These are phyloP conservation scores for Galeopsomyia nigrocyanea DNA, from an alignment of 2,888 invertebrate genomes.

Conservation along the genomic window DNA sequence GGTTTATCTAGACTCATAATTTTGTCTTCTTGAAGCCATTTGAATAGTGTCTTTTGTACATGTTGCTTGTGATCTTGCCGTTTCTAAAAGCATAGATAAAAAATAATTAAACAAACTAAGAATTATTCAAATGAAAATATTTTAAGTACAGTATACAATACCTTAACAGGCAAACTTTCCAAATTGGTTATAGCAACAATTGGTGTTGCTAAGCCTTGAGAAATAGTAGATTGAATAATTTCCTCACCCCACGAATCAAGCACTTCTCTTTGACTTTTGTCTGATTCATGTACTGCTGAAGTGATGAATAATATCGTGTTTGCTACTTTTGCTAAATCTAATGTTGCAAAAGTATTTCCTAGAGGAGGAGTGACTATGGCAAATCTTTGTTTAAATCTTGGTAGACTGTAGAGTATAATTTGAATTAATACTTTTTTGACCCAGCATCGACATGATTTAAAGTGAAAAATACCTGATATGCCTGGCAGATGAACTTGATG, in stretches of 20 bases:
- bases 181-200: conserved; percentile 82
- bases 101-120: conserved; percentile 15
- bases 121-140: conserved; percentile 24
- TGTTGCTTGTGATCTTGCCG: conserved; percentile 77
- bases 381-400: conserved; percentile 91
- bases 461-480: conserved; percentile 77
- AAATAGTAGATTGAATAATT: conserved; percentile 82
- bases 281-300: conserved; percentile 73
- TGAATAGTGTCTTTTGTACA: conserved; percentile 76
- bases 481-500: conserved; percentile 74
- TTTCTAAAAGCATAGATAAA: conserved; percentile 67
- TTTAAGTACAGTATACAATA: conserved; percentile 45
- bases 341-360: conserved; percentile 77
- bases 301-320: conserved; percentile 87
- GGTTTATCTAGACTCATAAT: conserved; percentile 82
- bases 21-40: conserved; percentile 88
- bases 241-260: conserved; percentile 86
- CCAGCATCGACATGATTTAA: neutral
- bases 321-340: conserved; percentile 89
- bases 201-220: conserved; percentile 87
- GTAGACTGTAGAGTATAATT: conserved; percentile 74
- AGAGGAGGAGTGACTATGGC: conserved; percentile 82
- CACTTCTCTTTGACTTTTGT: conserved; percentile 72
- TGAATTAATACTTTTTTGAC: neutral
- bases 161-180: conserved; percentile 80